Evolutionary conservation across 2,888 invertebrate species (phyloP).

Genomic region (Cheilosia vulpina): DNA sequence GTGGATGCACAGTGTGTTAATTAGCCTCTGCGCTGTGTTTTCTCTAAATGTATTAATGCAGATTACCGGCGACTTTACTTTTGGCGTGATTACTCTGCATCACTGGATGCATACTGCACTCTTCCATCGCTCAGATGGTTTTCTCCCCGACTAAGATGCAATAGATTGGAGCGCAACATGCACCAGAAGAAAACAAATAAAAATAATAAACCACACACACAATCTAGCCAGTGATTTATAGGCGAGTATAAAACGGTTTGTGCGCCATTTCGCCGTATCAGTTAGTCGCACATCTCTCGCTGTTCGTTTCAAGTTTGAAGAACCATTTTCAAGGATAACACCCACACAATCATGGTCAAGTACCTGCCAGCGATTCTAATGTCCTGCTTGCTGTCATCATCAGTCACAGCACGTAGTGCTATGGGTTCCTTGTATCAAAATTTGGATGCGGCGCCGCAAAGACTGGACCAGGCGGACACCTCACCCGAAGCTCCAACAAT

Average conservation of each 20-base stretch:
- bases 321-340: constrained; percentile 10
- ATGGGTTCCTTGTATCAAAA: constrained; percentile 34
- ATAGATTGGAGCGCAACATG: constrained; percentile 35
- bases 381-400: constrained; percentile 42
- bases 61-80: constrained; percentile 31
- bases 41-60: constrained; percentile 60
- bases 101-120: constrained; percentile 41
- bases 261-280: constrained; percentile 78
- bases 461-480: constrained; percentile 17
- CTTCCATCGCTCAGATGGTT: constrained; percentile 16
- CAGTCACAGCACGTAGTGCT: constrained; percentile 66
- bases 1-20: constrained; percentile 41
- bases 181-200: constrained; percentile 3
- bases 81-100: constrained; percentile 71
- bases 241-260: constrained; percentile 81
- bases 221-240: constrained; percentile 29
- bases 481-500: constrained; percentile 75
- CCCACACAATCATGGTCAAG: constrained; percentile 42
- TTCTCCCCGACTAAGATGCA: constrained; percentile 38
- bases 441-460: constrained; percentile 40
- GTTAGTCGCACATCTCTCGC: constrained; percentile 72
- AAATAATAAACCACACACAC: constrained; percentile 1
- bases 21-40: constrained; percentile 54
- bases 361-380: constrained; percentile 40
- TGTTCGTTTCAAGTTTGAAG: constrained; percentile 25